Base-by-base conservation (phyloP, 2,113 vertebrate genomes). In the Chlorocebus sabaeus region DNA sequence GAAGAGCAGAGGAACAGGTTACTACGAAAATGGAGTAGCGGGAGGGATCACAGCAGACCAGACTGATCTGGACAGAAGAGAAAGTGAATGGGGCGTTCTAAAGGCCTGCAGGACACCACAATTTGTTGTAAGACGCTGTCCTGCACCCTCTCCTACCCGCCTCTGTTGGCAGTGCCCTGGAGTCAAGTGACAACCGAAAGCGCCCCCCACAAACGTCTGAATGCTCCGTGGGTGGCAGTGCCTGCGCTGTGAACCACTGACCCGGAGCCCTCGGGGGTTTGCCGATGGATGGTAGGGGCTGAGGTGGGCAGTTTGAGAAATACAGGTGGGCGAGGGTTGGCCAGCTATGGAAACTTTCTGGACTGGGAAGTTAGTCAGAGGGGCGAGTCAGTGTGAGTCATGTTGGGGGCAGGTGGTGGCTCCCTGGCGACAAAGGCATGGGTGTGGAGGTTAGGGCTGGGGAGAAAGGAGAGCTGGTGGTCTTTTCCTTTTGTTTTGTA, bases 161-260 rank as follows among this genome's bases (percentile, higher is more conserved):
- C 0, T 16, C 35, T 20, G 67, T 75, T 11, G 4, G 17, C 25
- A 25, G 88, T 6, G 50, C 43, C 50, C 67, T 18, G 6, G 45
- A 11, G 72, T 32, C 32, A 12, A 2, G 0, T 6, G 45, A n/a
- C 35, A 35, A 22, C 79, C 8, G 25, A 30, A 35, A 61, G n/a
- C 59, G 8, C 10, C 48, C 72, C 43, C n/a, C 16, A n/a, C 32
- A 0, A 8, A 81, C 0, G 14, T 18, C 32, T 9, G 0, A 14
- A 7, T 4, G 9, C 81, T 50, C 27, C 27, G 73, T 8, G 11
- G 43, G 32, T 27, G 40, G 22, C 0, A 4, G 18, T 32, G 27
- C 6, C 12, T 7, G 16, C 4, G 43, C 16, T 23, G 84, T 2
- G n/a, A n/a, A 6, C 32, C 38, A 22, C 30, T 0, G 0, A 73